A percentile compares a stretch with the other conserved stretches of the same genome.
These are phyloP conservation scores for Brachionus paranguensis DNA, from an alignment of 1,140 invertebrate species.

Conservation along the genomic window DNA sequence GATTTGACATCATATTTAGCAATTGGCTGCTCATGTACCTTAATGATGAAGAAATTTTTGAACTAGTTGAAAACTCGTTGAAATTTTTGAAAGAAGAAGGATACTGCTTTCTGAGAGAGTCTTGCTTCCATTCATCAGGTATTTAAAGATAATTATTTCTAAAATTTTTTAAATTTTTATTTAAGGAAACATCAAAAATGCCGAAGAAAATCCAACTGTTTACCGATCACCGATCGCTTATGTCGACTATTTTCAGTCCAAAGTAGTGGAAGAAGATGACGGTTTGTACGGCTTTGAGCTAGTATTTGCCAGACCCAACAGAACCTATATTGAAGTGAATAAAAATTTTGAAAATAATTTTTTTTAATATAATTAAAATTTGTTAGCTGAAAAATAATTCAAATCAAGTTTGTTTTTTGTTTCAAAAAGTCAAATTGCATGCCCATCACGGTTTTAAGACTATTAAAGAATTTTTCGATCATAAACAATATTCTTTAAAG, in stretches of 20 bases:
- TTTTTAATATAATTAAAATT: background rate
- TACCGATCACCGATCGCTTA: constrained; percentile 24
- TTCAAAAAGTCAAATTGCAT: constrained; percentile 35
- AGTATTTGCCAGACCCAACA: constrained; percentile 24
- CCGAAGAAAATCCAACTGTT: constrained; percentile 39
- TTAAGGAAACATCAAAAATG: constrained; percentile 27
- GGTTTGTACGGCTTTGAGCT: constrained; percentile 9
- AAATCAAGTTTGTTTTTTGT: constrained; percentile 39
- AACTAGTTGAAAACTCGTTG: constrained; percentile 56
- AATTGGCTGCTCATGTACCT: constrained; percentile 65
- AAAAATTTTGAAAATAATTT: background rate
- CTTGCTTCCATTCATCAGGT: constrained; percentile 60
- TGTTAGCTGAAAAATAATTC: constrained; percentile 29
- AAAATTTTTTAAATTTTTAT: background rate
- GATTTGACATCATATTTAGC: constrained; percentile 60
- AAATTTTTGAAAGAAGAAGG: constrained; percentile 59
- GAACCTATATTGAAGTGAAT: constrained; percentile 32
- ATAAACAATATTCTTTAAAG: constrained; percentile 60
- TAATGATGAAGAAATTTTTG: constrained; percentile 57
- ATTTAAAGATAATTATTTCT: background rate
- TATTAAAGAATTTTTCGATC: constrained; percentile 61
- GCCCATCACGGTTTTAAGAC: constrained; percentile 41
- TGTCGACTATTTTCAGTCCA: constrained; percentile 37
- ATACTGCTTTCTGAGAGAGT: constrained; percentile 58
- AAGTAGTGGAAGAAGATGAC: constrained; percentile 16